These are phyloP conservation scores for Rhagoletis pomonella DNA, from an alignment of 1,140 invertebrate genomes.

Conservation along the genomic window DNA sequence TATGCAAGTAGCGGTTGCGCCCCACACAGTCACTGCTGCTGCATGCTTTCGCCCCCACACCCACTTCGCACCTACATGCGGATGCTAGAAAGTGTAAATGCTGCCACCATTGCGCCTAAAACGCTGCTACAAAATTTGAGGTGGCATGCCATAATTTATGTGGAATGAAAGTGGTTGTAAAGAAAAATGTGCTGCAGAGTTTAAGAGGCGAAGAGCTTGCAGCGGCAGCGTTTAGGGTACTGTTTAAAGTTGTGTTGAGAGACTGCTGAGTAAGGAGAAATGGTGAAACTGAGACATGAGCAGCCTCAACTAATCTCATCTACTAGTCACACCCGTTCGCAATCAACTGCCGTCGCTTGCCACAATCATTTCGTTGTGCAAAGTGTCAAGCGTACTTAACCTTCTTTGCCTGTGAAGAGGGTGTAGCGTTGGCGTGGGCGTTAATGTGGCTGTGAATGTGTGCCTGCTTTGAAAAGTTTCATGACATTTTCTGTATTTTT, in stretches of 20 bases:
- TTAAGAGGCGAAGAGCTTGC: neutral
- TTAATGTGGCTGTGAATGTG: slow-evolving; percentile 55
- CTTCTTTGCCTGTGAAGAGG: slow-evolving; percentile 63
- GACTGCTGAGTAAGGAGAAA: too few species aligned
- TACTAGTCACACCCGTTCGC: slow-evolving; percentile 4
- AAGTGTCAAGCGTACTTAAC: slow-evolving; percentile 69
- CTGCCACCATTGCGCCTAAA: neutral
- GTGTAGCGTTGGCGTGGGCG: neutral
- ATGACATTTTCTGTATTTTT: slow-evolving; percentile 72
- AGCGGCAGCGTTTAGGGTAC: neutral
- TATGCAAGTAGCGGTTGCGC: slow-evolving; percentile 6
- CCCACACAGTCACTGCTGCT: neutral
- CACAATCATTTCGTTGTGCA: slow-evolving; percentile 50
- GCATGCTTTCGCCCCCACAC: neutral
- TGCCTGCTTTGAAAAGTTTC: slow-evolving; percentile 63
- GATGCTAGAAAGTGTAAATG: slow-evolving; percentile 1
- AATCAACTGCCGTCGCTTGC: neutral
- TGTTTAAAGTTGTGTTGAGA: too few species aligned
- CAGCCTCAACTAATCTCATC: neutral
- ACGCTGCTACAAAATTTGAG: neutral
- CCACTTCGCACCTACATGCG: neutral
- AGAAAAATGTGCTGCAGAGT: neutral
- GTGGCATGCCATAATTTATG: slow-evolving; percentile 25
- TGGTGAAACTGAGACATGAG: neutral
- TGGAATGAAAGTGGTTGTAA: neutral